Base-by-base conservation (phyloP, 1,140 invertebrate species). In the Linepithema humile region DNA sequence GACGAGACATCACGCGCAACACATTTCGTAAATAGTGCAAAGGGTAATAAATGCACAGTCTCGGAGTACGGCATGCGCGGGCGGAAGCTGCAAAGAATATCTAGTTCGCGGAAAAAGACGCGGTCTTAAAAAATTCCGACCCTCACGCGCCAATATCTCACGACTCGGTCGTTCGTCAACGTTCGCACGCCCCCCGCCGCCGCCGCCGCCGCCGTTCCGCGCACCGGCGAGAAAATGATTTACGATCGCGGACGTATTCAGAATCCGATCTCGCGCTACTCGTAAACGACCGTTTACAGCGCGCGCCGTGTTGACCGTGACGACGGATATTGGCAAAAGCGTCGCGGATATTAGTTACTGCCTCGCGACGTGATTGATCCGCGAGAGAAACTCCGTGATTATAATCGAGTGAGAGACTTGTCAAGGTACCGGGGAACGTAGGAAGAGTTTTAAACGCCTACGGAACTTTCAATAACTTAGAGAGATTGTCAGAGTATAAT, bases 201-300 rank as follows among this genome's bases (percentile, higher is more conserved):
- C n/a, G n/a, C n/a, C n/a, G n/a, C 53, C 17, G 40, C 6, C 9
- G 26, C 64, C 17, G 43, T 74, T 1, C 35, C 26, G 29, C 72
- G 64, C 45, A 17, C 29, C 35, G 73, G 55, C 83, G 67, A 62
- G 40, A 77, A 85, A 82, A 64, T 60, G 75, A 85, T 85, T 85
- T 82, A 85, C 83, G 65, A 82, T 85, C 77, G 53, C 40, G 40
- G n/a, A 84, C 62, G 65, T 70, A 80, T 80, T 80, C 75, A 55
- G 48, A 80, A 80, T 80, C 64, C 62, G 75, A 69, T 69, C 62
- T 55, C 48, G 35, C n/a, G 23, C 55, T 4, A 40, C 64, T 78
- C 64, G 75, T 55, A 69, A 70, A 69, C 64, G 64, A 35, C 48
- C 75, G 48, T 55, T 80, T 70, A 70, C 32, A 20, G 74, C 20